Base-by-base conservation (phyloP, 92 coral and sea anemone genomes). In the Ricordea florida region DNA sequence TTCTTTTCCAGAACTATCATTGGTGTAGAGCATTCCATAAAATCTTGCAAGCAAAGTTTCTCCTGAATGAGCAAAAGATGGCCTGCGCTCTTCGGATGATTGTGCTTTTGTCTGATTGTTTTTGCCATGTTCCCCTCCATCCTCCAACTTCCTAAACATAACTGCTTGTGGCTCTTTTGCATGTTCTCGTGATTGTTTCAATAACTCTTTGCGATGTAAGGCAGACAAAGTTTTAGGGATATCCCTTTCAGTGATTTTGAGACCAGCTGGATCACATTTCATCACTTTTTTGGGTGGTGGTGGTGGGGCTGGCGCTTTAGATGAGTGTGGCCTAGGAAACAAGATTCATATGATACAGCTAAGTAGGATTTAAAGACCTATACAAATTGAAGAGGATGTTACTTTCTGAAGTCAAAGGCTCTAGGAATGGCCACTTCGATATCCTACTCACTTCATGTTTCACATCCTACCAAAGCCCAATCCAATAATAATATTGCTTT, bases 21-120 rank as follows among this genome's bases (percentile, higher is more conserved):
- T 83, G 2, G 69, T 76, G 47, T 91, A 91, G 40, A 91, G 57
- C 90, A 91, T 74, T 48, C 82, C 97, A 65, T 91, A 91, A 52
- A 91, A 91, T 20, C 80, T 91, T n/a, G 81, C 90, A 45, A 91
- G 55, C 16, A 74, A 60, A 23, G 72, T 80, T 66, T 91, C 97
- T 6, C 87, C 92, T 25, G 80, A 64, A 31, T 79, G 78, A 10
- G 88, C 73, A 38, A 91, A 83, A 1, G 74, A 59, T 21, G 50
- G 36, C 49, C 69, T 83, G 27, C 59, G 84, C 14, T 74, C 92
- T 17, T 67, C 84, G 31, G 25, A 66, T 48, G 77, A 13, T n/a
- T 76, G 66, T 5, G 34, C 11, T 6, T 68, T 62, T 6, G 43
- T 69, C 47, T 46, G 43, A 27, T 50, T 68, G 3, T 43, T 14